These are phyloP conservation scores for Sapajus apella DNA, from an alignment of 2,113 vertebrate genomes.

Conservation along the genomic window DNA sequence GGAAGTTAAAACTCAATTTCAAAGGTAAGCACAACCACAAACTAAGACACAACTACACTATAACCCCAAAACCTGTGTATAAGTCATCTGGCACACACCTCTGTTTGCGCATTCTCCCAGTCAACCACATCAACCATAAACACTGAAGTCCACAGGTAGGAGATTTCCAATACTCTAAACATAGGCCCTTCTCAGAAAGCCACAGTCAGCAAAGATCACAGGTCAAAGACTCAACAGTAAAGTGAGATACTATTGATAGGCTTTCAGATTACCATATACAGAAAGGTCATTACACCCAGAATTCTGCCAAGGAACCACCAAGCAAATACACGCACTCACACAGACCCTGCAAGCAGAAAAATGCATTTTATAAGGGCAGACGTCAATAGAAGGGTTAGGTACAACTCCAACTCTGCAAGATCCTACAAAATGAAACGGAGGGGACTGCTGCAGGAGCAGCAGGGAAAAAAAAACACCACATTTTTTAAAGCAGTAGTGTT, in stretches of 20 bases:
- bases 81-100: background rate
- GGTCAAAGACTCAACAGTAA: background rate
- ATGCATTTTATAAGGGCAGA: background rate
- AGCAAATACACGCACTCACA: background rate
- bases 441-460: background rate
- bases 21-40: background rate
- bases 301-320: background rate
- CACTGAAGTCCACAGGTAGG: background rate
- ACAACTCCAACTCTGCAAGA: constrained; percentile 21
- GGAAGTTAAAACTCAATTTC: constrained; percentile 23
- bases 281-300: background rate
- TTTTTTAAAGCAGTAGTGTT: constrained; percentile 40
- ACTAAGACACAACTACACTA: background rate
- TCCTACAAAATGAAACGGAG: constrained; percentile 47
- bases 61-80: background rate
- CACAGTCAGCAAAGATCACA: background rate
- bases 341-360: background rate
- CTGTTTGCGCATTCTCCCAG: background rate
- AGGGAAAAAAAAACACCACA: background rate
- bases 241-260: background rate
- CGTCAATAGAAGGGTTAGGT: background rate
- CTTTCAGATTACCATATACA: background rate
- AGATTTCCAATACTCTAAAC: background rate
- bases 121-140: background rate
- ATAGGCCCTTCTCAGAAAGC: background rate